Conservation (phyloP, 2,888 invertebrate species). For the Drosophila borealis region DNA sequence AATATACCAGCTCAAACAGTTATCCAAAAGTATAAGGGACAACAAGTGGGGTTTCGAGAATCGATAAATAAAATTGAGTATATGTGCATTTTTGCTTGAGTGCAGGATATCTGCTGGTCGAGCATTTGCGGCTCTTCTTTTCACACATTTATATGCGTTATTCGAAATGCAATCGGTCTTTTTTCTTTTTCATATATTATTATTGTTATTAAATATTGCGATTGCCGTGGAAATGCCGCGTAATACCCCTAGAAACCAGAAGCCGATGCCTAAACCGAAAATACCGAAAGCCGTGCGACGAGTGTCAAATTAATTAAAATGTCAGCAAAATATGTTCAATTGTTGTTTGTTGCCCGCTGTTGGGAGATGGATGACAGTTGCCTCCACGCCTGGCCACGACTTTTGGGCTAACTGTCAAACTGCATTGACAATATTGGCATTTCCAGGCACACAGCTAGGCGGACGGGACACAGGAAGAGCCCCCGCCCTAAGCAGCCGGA, state of each 20-base stretch:
- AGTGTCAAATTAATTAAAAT: constrained; percentile 82
- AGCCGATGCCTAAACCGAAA: constrained; percentile 25
- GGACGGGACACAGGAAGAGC: constrained; percentile 32
- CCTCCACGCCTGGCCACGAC: constrained; percentile 29
- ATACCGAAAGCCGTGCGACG: constrained; percentile 46
- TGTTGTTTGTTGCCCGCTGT: constrained; percentile 51
- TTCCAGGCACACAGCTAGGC: constrained; percentile 30
- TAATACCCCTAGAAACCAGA: constrained; percentile 44
- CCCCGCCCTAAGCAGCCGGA: constrained; percentile 23
- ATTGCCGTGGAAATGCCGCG: constrained; percentile 39
- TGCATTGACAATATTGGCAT: constrained; percentile 70
- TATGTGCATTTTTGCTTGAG: not conserved
- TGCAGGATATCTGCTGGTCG: not conserved
- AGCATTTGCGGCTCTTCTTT: not conserved
- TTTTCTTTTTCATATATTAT: constrained; percentile 29
- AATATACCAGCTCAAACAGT: too few relatives aligned
- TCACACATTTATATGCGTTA: not conserved
- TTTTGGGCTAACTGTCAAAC: constrained; percentile 63
- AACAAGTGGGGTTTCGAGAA: too few relatives aligned
- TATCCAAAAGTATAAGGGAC: too few relatives aligned
- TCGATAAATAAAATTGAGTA: too few relatives aligned
- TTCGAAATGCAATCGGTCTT: constrained; percentile 39
- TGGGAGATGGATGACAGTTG: constrained; percentile 72
- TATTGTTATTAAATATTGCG: constrained; percentile 44
- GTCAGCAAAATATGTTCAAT: constrained; percentile 80